Base-by-base conservation (phyloP, 2,113 vertebrate species). In the Nesoenas mayeri region DNA sequence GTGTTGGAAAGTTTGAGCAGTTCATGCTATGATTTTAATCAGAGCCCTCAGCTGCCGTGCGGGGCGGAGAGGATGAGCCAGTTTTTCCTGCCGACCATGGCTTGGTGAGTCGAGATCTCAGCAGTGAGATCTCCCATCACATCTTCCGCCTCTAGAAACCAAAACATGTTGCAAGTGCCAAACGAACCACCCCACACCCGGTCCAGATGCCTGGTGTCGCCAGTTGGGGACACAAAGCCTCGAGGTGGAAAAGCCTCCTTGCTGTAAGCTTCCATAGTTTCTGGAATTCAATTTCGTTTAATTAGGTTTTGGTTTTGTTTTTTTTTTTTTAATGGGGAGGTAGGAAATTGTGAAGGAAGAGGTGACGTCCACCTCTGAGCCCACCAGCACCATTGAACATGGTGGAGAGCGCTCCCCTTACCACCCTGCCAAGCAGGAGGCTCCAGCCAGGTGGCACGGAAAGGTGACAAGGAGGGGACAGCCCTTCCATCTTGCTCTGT, bases 1-100 rank as follows among this genome's bases (percentile, higher is more conserved):
- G 60, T 20, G 1, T 53, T 95, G 94, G 92, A 95, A 96, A 94
- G 51, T 96, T 20, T 96, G 95, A 96, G 86, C 89, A 86, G 70
- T 64, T 92, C 0, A 0, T 62, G 56, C 65, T 38, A 20, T 3
- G 69, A 83, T 92, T 88, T 60, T 93, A 83, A 93, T 93, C 91
- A 89, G 61, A 86, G 32, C 48, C 61, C 53, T 78, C 38, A 0
- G 13, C 66, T 81, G 66, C 64, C 3, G 1, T 8, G 14, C 1
- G 1, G 8, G 38, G 83, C 1, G 9, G 47, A 36, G 73, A 92
- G 5, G 38, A 74, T 95, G 94, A 97, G 78, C 64, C 89, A 70
- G 25, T 86, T 93, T 92, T 95, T 95, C 79, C 82, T 88, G 82
- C 53, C 2, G 16, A 50, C 85, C 66, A 28, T 90, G 62, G 18